Conservation (phyloP, 1,140 invertebrate genomes). For the Pachypsylla venusta region DNA sequence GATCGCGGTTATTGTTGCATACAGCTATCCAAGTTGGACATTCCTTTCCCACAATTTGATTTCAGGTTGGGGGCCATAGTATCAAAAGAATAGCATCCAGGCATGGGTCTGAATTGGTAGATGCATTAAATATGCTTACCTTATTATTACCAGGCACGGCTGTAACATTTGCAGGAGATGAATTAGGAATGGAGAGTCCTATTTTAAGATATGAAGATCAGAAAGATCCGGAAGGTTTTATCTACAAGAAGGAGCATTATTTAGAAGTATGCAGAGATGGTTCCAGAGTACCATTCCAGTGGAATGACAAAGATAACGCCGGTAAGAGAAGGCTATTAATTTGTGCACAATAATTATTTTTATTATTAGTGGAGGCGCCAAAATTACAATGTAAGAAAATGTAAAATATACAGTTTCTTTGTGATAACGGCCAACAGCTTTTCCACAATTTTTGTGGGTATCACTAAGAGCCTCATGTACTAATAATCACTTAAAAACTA, state of each 20-base stretch:
- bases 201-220: conserved; percentile 37
- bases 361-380: too few relatives aligned
- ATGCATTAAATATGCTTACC: conserved; percentile 56
- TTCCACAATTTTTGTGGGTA: too few relatives aligned
- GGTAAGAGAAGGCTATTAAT: conserved; percentile 33
- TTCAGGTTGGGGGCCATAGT: conserved; percentile 60
- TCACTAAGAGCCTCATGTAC: too few relatives aligned
- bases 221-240: conserved; percentile 30
- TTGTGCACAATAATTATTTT: too few relatives aligned
- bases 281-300: conserved; percentile 51
- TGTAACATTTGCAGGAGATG: conserved; percentile 62
- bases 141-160: conserved; percentile 56
- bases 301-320: conserved; percentile 42
- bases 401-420: too few relatives aligned
- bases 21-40: too few relatives aligned
- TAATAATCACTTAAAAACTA: too few relatives aligned
- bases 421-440: too few relatives aligned
- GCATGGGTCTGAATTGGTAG: conserved; percentile 43
- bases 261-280: conserved; percentile 36
- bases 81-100: conserved; percentile 47
- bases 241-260: conserved; percentile 36
- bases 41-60: too few relatives aligned
- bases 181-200: conserved; percentile 55
- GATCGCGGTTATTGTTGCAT: too few relatives aligned
- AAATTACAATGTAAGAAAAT: too few relatives aligned